A percentile compares a stretch with the other conserved stretches of the same genome.
phyloP scores from a whole-genome alignment of 37 sponge, comb jelly and placozoan species.

The Ephydatia muelleri region DNA sequence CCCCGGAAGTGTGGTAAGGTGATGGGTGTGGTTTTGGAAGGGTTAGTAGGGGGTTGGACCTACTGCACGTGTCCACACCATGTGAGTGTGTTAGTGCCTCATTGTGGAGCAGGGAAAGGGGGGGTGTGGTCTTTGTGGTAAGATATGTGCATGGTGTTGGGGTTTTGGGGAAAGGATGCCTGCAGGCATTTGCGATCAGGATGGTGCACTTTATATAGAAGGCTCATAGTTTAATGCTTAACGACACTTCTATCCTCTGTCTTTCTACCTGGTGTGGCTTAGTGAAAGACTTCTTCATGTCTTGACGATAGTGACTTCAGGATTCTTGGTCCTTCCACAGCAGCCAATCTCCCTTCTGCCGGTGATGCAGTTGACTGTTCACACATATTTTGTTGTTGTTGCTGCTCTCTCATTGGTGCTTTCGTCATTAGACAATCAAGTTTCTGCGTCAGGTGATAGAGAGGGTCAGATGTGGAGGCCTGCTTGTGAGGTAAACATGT shows the following conservation, averaged over 20 bases:
- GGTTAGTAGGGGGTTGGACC: no score
- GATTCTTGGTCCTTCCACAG: constrained; percentile 15
- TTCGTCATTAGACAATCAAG: not conserved
- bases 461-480: not conserved
- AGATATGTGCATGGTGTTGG: not conserved
- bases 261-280: not conserved
- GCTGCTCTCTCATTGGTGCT: no score
- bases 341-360: constrained; percentile 19
- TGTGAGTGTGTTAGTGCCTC: no score
- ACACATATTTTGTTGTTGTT: no score
- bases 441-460: constrained; percentile 1
- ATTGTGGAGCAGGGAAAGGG: not conserved
- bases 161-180: no score
- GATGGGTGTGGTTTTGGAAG: no score
- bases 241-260: no score
- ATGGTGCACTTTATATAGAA: no score
- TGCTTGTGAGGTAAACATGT: constrained; percentile 9
- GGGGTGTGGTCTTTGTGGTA: not conserved
- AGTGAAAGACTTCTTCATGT: constrained; percentile 13
- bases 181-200: no score
- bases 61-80: no score
- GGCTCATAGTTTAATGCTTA: no score
- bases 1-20: no score
- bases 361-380: constrained; percentile 17
- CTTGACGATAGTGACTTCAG: constrained; percentile 14